A percentile compares a stretch with the other conserved stretches of the same genome.
Evolutionary conservation across 2,888 invertebrate species (phyloP).

Genomic region (Drepana falcataria): DNA sequence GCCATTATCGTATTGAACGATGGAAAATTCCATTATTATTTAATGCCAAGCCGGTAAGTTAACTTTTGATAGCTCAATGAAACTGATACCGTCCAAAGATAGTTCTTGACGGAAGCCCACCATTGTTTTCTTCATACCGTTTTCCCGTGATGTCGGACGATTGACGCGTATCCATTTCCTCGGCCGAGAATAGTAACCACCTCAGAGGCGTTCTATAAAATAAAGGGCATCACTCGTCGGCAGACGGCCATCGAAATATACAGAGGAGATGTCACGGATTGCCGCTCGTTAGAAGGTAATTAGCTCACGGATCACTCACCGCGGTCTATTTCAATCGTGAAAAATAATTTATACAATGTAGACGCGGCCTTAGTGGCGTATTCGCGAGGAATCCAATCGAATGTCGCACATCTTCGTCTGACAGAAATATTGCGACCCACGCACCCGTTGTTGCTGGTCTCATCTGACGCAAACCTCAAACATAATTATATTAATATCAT

Average conservation of each 20-base stretch:
- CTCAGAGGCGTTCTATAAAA: constrained; percentile 58
- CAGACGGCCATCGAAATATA: constrained; percentile 60
- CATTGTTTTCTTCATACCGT: constrained; percentile 55
- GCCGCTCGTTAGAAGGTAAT: constrained; percentile 74
- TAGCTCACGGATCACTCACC: constrained; percentile 72
- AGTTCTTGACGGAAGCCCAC: constrained; percentile 53
- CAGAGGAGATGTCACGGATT: constrained; percentile 62
- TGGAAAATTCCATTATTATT: too few relatives aligned
- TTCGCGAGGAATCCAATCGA: constrained; percentile 35
- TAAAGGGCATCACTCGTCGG: constrained; percentile 70
- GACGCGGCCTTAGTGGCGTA: constrained; percentile 24
- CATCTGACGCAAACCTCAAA: background rate
- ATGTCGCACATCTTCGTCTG: constrained; percentile 7
- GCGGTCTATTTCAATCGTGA: constrained; percentile 58
- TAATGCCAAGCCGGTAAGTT: constrained; percentile 3
- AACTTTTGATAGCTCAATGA: constrained; percentile 21
- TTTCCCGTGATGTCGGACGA: constrained; percentile 46
- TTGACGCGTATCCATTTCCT: constrained; percentile 76
- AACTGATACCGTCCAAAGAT: constrained; percentile 60
- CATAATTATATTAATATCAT: constrained; percentile 1
- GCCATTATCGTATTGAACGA: too few relatives aligned
- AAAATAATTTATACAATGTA: constrained; percentile 49
- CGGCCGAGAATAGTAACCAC: constrained; percentile 57
- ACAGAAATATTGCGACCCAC: constrained; percentile 14
- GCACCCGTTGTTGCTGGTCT: constrained; percentile 4